These are phyloP conservation scores for Collichthys lucidus DNA, from an alignment of 2,113 vertebrate genomes.

Conservation along the genomic window DNA sequence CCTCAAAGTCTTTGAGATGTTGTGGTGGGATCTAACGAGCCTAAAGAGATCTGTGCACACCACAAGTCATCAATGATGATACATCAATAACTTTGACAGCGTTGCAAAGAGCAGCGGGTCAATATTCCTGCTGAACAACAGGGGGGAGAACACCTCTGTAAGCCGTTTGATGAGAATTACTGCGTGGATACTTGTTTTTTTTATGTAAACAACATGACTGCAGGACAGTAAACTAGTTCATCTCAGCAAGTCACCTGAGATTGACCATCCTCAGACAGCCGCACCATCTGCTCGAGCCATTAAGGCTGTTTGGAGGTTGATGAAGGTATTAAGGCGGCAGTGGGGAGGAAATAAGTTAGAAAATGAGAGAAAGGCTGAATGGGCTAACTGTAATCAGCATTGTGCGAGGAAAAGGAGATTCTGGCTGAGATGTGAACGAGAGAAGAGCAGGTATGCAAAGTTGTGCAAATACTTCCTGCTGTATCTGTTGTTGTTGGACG, in stretches of 20 bases:
- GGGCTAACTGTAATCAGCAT: neutral
- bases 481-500: neutral
- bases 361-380: conserved; percentile 19
- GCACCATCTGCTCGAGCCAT: conserved; percentile 34
- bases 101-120: neutral
- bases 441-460: neutral
- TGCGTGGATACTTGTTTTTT: accelerated
- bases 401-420: neutral
- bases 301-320: conserved; percentile 28
- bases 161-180: neutral
- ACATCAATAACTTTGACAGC: neutral
- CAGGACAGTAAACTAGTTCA: neutral
- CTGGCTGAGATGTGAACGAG: neutral
- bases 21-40: neutral
- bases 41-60: neutral
- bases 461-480: neutral
- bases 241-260: conserved; percentile 1
- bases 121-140: neutral
- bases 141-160: neutral
- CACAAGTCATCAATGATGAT: neutral
- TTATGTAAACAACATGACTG: neutral
- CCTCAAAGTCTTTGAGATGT: neutral
- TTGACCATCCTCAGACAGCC: neutral
- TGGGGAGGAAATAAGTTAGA: conserved; percentile 15
- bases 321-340: conserved; percentile 4